Evolutionary conservation across 2,113 vertebrate species (phyloP), one percentile per base, ranked within the genome.

Genomic region (Geococcyx californianus): DNA sequence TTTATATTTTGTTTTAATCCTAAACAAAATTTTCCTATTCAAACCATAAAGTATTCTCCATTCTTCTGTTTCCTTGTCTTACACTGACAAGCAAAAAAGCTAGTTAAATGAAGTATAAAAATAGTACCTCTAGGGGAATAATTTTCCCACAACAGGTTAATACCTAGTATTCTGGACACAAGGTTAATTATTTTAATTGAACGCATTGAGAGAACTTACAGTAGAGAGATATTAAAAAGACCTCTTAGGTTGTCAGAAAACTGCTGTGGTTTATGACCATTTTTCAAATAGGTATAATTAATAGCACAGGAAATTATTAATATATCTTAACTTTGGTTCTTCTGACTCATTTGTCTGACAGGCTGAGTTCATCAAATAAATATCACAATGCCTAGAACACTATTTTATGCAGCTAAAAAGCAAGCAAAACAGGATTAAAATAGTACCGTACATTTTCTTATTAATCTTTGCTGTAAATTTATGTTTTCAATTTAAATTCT

Each of bases 151-250:
- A 87, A 87, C 92, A 87, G 13, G 31, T 93, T 95, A 95, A 95
- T 49, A 87, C 47, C 10, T 20, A 45, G 24, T 93, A 87, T 69
- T 64, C 38, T 68, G 77, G 51, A 49, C 40, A 31, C 21, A 87
- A 63, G 47, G 76, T 85, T 94, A 96, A 92, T 90, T 92, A 87
- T 42, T 52, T 14, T 31, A 84, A 95, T 88, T 92, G 87, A 90
- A 88, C 63, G 90, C 3, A 45, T 6, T 79, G 20, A 94, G 49
- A 95, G 29, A 86, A 64, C 13, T 77, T 81, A 56, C 51, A 91
- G 76, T 13, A 90, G 21, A 63, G 80, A 70, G 29, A 79, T 89
- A 55, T 70, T 76, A n/a, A 84, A 84, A 90, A 73, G 3, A 58
- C 15, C n/a, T 90, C 60, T 34, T 34, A 77, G 54, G 8, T 54